Evolutionary conservation across 2,888 invertebrate species (phyloP).

Genomic region (Hololepta plana): DNA sequence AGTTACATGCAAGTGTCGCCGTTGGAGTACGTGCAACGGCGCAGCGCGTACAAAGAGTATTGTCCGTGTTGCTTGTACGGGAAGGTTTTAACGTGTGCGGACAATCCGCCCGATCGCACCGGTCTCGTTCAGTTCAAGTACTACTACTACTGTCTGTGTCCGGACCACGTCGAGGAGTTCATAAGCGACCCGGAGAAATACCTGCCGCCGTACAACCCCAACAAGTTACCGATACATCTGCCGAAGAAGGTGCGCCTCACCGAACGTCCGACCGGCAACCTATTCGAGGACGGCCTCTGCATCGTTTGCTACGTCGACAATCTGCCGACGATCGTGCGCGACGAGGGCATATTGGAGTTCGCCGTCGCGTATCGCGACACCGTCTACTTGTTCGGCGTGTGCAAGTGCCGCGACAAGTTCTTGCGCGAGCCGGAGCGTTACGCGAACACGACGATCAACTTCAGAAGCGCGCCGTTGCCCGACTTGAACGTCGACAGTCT

Average conservation of each 20-base stretch:
- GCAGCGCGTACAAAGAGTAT: constrained; percentile 30
- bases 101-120: constrained; percentile 31
- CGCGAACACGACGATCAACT: constrained; percentile 22
- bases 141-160: constrained; percentile 42
- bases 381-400: constrained; percentile 37
- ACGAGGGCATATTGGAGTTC: constrained; percentile 27
- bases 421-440: constrained; percentile 32
- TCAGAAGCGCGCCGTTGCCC: constrained; percentile 23
- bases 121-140: constrained; percentile 37
- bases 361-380: constrained; percentile 31
- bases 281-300: constrained; percentile 38
- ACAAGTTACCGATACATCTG: constrained; percentile 28
- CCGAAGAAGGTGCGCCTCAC: constrained; percentile 23
- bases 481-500: constrained; percentile 29
- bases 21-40: constrained; percentile 29
- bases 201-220: constrained; percentile 22
- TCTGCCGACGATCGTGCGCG: constrained; percentile 29
- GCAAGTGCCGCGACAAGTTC: constrained; percentile 33
- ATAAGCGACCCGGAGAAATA: constrained; percentile 26
- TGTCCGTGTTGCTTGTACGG: constrained; percentile 39
- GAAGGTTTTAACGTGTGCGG: constrained; percentile 22
- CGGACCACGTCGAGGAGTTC: constrained; percentile 32
- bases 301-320: constrained; percentile 39
- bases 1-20: constrained; percentile 37
- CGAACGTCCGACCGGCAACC: constrained; percentile 12